Evolutionary conservation across 2,113 vertebrate species (phyloP), one percentile per base, ranked within the genome.

Genomic region (Caracal caracal): DNA sequence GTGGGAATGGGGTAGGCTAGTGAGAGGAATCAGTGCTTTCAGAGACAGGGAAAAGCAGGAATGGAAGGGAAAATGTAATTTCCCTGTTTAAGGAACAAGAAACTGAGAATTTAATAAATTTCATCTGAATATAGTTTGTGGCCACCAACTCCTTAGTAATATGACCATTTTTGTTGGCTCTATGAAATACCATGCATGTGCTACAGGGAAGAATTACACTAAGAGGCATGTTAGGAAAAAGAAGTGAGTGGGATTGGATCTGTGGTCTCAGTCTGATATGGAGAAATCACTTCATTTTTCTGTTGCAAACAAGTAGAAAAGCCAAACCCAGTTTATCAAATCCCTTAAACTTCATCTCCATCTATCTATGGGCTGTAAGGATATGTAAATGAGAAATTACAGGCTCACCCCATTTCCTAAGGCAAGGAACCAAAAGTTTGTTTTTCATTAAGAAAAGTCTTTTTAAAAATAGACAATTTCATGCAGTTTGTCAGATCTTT

Each of bases 381-480:
- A 56, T 33, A 33, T 43, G 20, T 13, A 51, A 63, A 10, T n/a
- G 28, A 6, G 13, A 81, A 95, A 76, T 70, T 71, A 40, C 11
- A 79, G 37, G 51, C 28, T 91, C 22, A 7, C 1, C 35, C 4
- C 17, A 56, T 37, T 33, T 76, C 12, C 87, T 40, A 65, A 91
- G 24, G 35, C 3, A 33, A 5, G 28, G 37, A 84, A 63, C 80
- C 24, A 56, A 85, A 76, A 22, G 11, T 68, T 88, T n/a, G 20
- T 51, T 94, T 93, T 88, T 9, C 47, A 75, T 76, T 93, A 76
- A 90, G 93, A 96, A 22, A 90, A 82, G 26, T 79, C 16, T 71
- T 73, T 81, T 63, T 30, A 26, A 70, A 90, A 87, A 28, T 30
- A 88, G 33, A 90, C 92, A 90, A 76, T 6, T 63, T 33, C 30